phyloP scores from a whole-genome alignment of 2,797 vertebrate species.

The Pteronotus mesoamericanus region DNA sequence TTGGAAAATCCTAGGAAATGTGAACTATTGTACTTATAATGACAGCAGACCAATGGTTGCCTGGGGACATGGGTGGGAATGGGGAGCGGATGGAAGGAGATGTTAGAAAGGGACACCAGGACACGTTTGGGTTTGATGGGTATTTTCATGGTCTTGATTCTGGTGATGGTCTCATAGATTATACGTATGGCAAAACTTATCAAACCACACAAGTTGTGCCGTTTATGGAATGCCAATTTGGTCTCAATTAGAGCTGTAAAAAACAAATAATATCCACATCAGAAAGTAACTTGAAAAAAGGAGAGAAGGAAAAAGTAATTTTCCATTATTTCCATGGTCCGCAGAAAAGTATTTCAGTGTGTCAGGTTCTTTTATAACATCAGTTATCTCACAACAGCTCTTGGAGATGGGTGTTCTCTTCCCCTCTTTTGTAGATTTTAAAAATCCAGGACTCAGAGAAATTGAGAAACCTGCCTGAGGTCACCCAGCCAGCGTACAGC shows the following conservation, averaged over 20 bases:
- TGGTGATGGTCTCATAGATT: background rate
- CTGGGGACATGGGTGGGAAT: background rate
- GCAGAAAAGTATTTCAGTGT: background rate
- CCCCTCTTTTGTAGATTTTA: background rate
- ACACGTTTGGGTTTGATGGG: background rate
- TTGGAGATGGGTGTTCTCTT: background rate
- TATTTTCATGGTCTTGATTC: background rate
- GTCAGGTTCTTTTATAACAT: background rate
- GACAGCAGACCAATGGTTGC: background rate
- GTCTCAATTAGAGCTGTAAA: background rate
- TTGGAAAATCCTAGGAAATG: background rate
- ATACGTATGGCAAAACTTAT: background rate
- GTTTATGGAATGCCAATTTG: background rate
- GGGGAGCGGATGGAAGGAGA: background rate
- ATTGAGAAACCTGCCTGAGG: background rate
- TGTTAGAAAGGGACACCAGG: background rate
- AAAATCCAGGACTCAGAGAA: background rate
- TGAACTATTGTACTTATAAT: background rate
- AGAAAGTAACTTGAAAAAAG: background rate
- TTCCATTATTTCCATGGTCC: background rate
- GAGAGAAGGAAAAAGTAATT: background rate
- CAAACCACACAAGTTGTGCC: background rate
- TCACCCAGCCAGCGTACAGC: background rate
- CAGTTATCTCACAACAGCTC: background rate
- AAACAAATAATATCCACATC: background rate